Conservation (phyloP, 2,888 invertebrate genomes). For the Unio delphinus region DNA sequence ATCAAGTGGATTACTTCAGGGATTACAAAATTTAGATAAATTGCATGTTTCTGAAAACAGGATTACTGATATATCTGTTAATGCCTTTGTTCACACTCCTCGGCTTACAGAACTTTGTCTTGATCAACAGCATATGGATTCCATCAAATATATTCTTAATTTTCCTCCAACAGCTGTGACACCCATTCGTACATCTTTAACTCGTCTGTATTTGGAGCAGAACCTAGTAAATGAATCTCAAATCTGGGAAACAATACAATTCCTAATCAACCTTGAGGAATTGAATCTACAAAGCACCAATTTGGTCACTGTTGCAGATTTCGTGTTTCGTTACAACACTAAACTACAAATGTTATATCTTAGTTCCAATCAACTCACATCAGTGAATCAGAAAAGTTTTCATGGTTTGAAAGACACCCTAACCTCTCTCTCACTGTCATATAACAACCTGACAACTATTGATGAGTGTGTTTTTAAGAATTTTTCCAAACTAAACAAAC, state of each 20-base stretch:
- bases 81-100: constrained; percentile 30
- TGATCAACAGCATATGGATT: constrained; percentile 17
- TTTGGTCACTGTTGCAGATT: constrained; percentile 46
- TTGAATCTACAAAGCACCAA: constrained; percentile 66
- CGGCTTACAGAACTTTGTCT: constrained; percentile 55
- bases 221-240: neutral
- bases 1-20: constrained; percentile 42
- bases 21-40: constrained; percentile 39
- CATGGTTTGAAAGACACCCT: constrained; percentile 49
- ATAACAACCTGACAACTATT: constrained; percentile 45
- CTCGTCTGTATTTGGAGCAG: neutral
- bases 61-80: constrained; percentile 17
- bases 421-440: constrained; percentile 31
- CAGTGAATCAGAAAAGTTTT: constrained; percentile 46
- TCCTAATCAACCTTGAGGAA: constrained; percentile 37
- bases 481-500: constrained; percentile 28
- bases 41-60: constrained; percentile 38
- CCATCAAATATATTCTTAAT: neutral
- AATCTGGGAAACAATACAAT: neutral
- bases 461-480: constrained; percentile 50
- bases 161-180: too few relatives aligned
- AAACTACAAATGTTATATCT: constrained; percentile 45
- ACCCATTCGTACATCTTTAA: neutral
- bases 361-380: constrained; percentile 36
- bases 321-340: constrained; percentile 44